phyloP scores from a whole-genome alignment of 2,113 vertebrate species.

The Capra hircus region DNA sequence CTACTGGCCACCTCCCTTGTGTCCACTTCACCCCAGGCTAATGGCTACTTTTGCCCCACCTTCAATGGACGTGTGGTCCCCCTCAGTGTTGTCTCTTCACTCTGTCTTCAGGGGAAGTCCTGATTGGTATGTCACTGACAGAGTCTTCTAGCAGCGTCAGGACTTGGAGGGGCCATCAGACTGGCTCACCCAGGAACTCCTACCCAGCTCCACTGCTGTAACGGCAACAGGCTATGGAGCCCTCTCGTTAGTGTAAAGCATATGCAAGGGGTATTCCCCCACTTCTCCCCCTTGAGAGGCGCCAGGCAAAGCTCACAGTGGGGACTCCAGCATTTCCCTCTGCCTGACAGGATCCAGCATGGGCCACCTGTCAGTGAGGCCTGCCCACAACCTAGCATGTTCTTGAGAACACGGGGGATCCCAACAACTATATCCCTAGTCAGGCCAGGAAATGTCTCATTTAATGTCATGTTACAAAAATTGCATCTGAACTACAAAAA shows the following conservation, averaged over 20 bases:
- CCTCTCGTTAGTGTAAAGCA: not conserved
- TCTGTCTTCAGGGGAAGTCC: not conserved
- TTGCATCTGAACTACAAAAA: not conserved
- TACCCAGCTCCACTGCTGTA: not conserved
- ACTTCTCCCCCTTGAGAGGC: not conserved
- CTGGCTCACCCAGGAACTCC: not conserved
- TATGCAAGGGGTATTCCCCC: not conserved
- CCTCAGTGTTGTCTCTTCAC: not conserved
- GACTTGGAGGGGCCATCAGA: not conserved
- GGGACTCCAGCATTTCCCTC: not conserved
- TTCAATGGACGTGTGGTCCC: accelerated
- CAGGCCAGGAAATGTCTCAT: not conserved
- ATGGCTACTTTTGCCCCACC: not conserved
- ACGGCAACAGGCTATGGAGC: not conserved
- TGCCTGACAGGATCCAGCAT: not conserved
- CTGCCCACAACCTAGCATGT: not conserved
- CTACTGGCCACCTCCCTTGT: not conserved
- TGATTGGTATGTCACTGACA: not conserved
- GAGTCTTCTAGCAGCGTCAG: not conserved
- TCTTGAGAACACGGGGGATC: not conserved
- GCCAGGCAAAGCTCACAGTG: not conserved
- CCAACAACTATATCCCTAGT: not conserved
- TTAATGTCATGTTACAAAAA: not conserved
- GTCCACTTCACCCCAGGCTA: not conserved
- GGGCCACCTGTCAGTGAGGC: not conserved